These are phyloP conservation scores for Meta bourneti DNA, from an alignment of 2,888 invertebrate genomes.

Conservation along the genomic window DNA sequence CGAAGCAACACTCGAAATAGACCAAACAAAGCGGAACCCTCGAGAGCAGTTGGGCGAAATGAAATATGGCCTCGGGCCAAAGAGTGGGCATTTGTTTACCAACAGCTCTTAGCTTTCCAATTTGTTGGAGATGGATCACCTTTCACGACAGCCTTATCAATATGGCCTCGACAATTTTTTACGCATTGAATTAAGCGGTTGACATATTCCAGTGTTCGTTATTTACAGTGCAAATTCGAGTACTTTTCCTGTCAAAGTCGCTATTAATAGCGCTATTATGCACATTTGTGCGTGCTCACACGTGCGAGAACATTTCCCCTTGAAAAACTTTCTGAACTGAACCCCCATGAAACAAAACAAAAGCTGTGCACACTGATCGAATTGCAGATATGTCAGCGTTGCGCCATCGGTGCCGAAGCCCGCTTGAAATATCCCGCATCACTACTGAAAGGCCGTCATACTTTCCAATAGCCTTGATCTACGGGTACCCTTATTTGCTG, in stretches of 20 bases:
- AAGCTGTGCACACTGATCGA: background rate
- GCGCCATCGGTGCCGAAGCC: background rate
- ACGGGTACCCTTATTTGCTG: too few species aligned
- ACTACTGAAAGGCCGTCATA: too few species aligned
- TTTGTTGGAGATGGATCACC: conserved; percentile 57
- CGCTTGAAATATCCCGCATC: background rate
- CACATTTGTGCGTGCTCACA: conserved; percentile 34
- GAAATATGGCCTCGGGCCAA: conserved; percentile 39
- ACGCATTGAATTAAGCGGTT: conserved; percentile 32
- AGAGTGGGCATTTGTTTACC: conserved; percentile 60
- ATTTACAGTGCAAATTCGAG: conserved; percentile 42
- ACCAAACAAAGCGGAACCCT: conserved; percentile 47
- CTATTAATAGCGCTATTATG: background rate
- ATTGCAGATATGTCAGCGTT: background rate
- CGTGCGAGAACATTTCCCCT: too few species aligned
- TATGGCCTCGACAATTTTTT: conserved; percentile 1
- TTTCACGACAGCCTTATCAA: conserved; percentile 43
- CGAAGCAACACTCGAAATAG: conserved; percentile 20
- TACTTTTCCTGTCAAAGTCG: background rate
- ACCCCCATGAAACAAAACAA: too few species aligned
- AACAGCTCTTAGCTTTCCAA: conserved; percentile 48
- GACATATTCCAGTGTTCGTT: conserved; percentile 47
- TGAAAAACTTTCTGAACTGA: too few species aligned
- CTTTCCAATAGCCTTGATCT: too few species aligned
- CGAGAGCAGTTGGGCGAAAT: conserved; percentile 30